Base-by-base conservation (phyloP, 2,113 vertebrate genomes). In the Phoxinus phoxinus region DNA sequence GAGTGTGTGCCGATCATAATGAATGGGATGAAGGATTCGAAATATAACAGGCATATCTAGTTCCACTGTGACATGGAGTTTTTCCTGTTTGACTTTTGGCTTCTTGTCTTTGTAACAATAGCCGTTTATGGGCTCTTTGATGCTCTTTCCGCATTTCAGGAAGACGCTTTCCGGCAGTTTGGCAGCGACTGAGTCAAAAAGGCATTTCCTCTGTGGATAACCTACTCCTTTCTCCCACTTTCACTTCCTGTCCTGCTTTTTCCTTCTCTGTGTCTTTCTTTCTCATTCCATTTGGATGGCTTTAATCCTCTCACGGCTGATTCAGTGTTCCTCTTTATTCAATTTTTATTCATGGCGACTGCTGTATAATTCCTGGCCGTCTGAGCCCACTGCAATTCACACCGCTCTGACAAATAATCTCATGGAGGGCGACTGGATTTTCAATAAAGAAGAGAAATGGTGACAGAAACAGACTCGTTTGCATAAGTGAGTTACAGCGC, bases 161-260 rank as follows among this genome's bases (percentile, higher is more conserved):
- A 53, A 85, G 37, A 80, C 32, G 59, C 30, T 83, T 83, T 83
- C 67, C 67, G 65, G 78, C 63, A 89, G 63, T 63, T 67, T 80
- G 74, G 85, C 77, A 85, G 78, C 23, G 37, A 51, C 21, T 8
- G 46, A 81, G 85, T 67, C 83, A 87, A 85, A 72, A 76, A 85
- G 67, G 73, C 65, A 87, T 83, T 89, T 89, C 88, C 86, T 87
- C 74, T 65, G 23, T 77, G 86, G 88, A 85, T 89, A 87, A 85
- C 83, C 59, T 75, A 37, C 37, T 59, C 56, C 86, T 44, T 83
- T 78, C 71, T 63, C 56, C 46, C 85, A 51, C 85, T 41, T 63
- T 44, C 65, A 21, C 77, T 59, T 71, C 46, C 65, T 23, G 23
- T n/a, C n/a, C 35, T 46, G 13, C 32, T 80, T 80, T 80, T 56